A percentile compares a stretch with the other conserved stretches of the same genome.
Evolutionary conservation across 2,797 vertebrate genomes (phyloP).

Genomic region (Geotrypetes seraphini): DNA sequence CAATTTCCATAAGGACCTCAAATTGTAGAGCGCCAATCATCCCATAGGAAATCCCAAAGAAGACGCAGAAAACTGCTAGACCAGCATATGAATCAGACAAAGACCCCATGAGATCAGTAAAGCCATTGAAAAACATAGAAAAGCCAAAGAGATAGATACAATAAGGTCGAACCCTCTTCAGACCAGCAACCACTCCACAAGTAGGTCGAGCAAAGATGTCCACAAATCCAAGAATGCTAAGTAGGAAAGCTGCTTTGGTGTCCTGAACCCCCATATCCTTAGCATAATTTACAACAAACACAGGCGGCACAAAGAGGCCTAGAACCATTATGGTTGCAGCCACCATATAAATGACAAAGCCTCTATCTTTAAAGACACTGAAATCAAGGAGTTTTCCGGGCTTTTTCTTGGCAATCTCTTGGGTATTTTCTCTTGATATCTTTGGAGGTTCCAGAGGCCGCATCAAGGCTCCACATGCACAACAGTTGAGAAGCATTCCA

Average conservation of each 20-base stretch:
- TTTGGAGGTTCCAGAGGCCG: slow-evolving; percentile 64
- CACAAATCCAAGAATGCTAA: slow-evolving; percentile 81
- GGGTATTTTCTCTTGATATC: slow-evolving; percentile 10
- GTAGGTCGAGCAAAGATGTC: slow-evolving; percentile 88
- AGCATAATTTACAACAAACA: slow-evolving; percentile 89
- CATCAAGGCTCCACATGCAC: slow-evolving; percentile 85
- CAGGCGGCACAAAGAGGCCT: slow-evolving; percentile 88
- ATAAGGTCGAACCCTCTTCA: slow-evolving; percentile 76
- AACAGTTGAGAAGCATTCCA: slow-evolving; percentile 87
- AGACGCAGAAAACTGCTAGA: slow-evolving; percentile 82
- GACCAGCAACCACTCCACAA: slow-evolving; percentile 75
- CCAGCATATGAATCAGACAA: slow-evolving; percentile 56
- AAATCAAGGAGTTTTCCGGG: slow-evolving; percentile 74
- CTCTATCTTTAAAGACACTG: slow-evolving; percentile 74
- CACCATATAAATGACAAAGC: slow-evolving; percentile 77
- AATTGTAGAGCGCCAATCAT: slow-evolving; percentile 97
- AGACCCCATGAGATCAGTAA: slow-evolving; percentile 77
- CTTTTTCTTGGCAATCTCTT: slow-evolving; percentile 34
- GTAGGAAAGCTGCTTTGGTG: slow-evolving; percentile 78
- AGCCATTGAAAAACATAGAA: slow-evolving; percentile 84
- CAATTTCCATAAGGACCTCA: slow-evolving; percentile 91
- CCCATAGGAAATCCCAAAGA: slow-evolving; percentile 91
- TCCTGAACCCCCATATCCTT: slow-evolving; percentile 79
- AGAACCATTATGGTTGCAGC: slow-evolving; percentile 90
- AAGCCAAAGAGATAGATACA: slow-evolving; percentile 89